Evolutionary conservation across 2,797 vertebrate genomes (phyloP), one percentile per base, ranked within the genome.

Genomic region (Xerus rutilus): DNA sequence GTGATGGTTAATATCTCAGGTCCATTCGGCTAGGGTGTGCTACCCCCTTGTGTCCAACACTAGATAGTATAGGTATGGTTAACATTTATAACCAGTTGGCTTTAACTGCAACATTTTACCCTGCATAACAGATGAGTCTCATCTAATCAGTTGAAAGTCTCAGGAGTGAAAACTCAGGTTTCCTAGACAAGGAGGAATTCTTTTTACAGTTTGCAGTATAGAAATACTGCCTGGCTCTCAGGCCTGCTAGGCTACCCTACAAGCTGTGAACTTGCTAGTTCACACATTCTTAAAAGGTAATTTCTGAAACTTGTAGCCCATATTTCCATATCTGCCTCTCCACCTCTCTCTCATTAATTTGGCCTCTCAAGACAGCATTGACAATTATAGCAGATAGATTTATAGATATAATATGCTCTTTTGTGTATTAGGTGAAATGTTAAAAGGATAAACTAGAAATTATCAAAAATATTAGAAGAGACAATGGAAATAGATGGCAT

Each of bases 11-110:
- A 54, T 77, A n/a, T 54, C 74, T 21, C 32, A 6, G 9, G 49
- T 2, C 30, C 0, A 0, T 11, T n/a, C n/a, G 17, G 15, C 9
- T 18, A 30, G 28, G 15, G 9, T 72, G 39, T 25, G 2, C 69
- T 72, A n/a, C n/a, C n/a, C 69, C 35, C 20, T 54, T 21, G 74
- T 39, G 32, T 54, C 30, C 8, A 5, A 54, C 7, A 20, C 49
- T 77, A 1, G 2, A 12, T n/a, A 49, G 52, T 54, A 11, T 9
- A 54, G 30, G 21, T 77, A 7, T 7, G 17, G 32, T 49, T 32
- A 76, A 30, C 15, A 11, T 18, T 32, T 32, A 32, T 8, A 20
- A 30, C 49, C 5, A 52, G 45, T 49, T 76, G 28, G 28, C 28
- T 52, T 76, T 76, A 52, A 76, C 52, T 54, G 52, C 15, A 52